phyloP scores from a whole-genome alignment of 1,140 invertebrate genomes.

The Cyphomyrmex costatus region DNA sequence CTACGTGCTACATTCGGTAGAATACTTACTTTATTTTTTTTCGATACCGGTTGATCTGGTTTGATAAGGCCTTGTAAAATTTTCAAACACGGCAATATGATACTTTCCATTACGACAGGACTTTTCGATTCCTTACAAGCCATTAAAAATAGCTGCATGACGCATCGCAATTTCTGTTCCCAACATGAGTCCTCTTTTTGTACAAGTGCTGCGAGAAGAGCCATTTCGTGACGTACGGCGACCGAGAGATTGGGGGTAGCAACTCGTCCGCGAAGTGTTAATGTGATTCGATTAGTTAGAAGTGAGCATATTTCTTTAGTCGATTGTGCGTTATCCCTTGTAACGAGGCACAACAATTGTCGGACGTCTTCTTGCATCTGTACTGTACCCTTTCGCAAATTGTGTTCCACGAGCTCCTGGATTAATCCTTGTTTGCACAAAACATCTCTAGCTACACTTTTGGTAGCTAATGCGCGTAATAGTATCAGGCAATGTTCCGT shows the following conservation, averaged over 20 bases:
- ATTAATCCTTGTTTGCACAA: constrained; percentile 96
- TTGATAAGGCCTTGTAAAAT: constrained; percentile 94
- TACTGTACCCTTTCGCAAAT: constrained; percentile 93
- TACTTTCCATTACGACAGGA: constrained; percentile 92
- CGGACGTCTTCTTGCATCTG: constrained; percentile 95
- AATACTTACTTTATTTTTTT: constrained; percentile 85
- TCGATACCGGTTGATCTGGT: constrained; percentile 88
- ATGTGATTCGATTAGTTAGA: constrained; percentile 93
- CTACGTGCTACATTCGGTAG: background rate
- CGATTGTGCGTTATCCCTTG: constrained; percentile 94
- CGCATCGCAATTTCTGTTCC: constrained; percentile 96
- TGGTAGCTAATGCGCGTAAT: constrained; percentile 96
- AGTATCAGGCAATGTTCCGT: constrained; percentile 98
- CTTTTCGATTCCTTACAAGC: constrained; percentile 91
- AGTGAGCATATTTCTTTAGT: constrained; percentile 95
- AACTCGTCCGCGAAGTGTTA: constrained; percentile 91
- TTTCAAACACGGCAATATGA: constrained; percentile 94
- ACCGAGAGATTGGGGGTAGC: constrained; percentile 91
- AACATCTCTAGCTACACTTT: constrained; percentile 91
- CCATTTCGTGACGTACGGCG: constrained; percentile 95
- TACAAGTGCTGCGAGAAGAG: constrained; percentile 94
- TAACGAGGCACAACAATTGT: constrained; percentile 95
- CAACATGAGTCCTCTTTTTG: constrained; percentile 98
- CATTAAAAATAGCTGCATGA: constrained; percentile 94
- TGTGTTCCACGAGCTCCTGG: constrained; percentile 96